A percentile compares a stretch with the other conserved stretches of the same genome.
Conservation (phyloP, 2,888 invertebrate species). For the Tuta absoluta region DNA sequence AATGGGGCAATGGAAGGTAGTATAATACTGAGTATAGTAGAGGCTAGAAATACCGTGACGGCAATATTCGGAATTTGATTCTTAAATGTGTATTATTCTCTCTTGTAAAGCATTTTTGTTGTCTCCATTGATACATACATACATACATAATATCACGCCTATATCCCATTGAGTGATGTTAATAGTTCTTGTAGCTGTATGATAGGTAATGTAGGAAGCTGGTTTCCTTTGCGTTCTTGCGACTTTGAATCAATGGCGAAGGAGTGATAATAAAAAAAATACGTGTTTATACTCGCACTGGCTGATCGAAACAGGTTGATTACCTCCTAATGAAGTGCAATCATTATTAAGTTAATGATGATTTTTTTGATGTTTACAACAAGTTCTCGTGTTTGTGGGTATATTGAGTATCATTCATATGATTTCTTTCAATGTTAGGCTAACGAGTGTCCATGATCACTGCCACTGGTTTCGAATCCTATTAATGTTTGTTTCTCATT, state of each 20-base stretch:
- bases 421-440: too few relatives aligned
- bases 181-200: background rate
- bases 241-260: background rate
- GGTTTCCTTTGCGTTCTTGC: background rate
- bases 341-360: too few relatives aligned
- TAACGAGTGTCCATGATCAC: background rate
- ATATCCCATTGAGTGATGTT: background rate
- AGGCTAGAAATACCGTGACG: background rate
- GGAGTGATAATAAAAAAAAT: background rate
- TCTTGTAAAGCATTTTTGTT: background rate
- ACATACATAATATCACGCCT: too few relatives aligned
- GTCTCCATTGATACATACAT: background rate
- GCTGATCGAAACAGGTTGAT: too few relatives aligned
- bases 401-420: too few relatives aligned
- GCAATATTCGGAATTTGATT: background rate
- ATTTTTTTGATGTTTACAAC: too few relatives aligned
- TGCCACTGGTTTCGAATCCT: background rate
- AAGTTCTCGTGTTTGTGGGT: too few relatives aligned
- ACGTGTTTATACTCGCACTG: too few relatives aligned
- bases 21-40: background rate
- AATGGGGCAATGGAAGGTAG: too few relatives aligned
- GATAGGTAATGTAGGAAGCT: background rate
- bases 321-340: too few relatives aligned
- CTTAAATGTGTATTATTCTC: background rate
- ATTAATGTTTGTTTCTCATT: conserved; percentile 35